A percentile compares a stretch with the other conserved stretches of the same genome.
Conservation (phyloP, 2,797 vertebrate species). For the Mico argentatus region DNA sequence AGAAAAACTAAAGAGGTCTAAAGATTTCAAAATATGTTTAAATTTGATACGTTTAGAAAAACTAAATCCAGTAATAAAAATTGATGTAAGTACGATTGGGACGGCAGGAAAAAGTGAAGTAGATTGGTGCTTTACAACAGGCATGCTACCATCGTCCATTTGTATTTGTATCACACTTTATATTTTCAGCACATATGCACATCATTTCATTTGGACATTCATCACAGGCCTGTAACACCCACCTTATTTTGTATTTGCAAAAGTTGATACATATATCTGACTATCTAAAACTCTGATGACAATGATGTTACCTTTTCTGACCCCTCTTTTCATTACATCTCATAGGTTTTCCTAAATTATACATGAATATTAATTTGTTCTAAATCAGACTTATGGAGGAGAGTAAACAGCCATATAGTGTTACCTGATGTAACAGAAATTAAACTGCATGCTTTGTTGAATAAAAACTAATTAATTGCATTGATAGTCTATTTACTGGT, state of each 20-base stretch:
- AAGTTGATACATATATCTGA: background rate
- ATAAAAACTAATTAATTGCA: slow-evolving; percentile 44
- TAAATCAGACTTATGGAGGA: background rate
- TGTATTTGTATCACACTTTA: background rate
- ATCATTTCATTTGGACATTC: background rate
- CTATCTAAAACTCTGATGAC: accelerated
- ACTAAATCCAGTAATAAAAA: background rate
- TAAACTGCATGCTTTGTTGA: background rate
- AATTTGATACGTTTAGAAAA: background rate
- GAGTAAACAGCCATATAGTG: background rate
- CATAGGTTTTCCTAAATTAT: background rate
- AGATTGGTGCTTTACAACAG: background rate
- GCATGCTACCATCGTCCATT: accelerated
- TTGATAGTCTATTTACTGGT: slow-evolving; percentile 25
- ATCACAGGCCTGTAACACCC: accelerated
- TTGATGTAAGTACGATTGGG: accelerated
- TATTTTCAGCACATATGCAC: background rate
- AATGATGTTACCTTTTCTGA: background rate
- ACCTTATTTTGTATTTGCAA: background rate
- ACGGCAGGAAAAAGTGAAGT: background rate
- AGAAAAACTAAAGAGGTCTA: background rate
- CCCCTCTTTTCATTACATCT: background rate
- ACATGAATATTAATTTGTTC: background rate
- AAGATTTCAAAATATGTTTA: background rate
- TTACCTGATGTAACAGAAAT: background rate